Evolutionary conservation across 2,113 vertebrate genomes (phyloP).

Genomic region (Neogale vison): DNA sequence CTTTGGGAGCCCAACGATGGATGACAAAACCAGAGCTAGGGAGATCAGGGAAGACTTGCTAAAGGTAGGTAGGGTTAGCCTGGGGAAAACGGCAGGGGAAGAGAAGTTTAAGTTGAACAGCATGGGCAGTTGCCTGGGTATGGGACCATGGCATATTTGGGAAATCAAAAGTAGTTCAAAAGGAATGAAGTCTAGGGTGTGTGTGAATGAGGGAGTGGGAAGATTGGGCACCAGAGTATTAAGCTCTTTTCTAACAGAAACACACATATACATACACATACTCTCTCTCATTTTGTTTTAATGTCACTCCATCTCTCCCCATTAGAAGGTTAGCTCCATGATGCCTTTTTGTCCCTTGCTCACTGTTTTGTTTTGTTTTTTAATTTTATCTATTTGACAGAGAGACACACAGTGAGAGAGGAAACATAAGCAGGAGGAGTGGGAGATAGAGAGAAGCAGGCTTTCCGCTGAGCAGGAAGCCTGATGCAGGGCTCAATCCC

Average conservation of each 20-base stretch:
- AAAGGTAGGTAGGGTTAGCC: background rate
- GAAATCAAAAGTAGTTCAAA: background rate
- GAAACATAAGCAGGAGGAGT: too few relatives aligned
- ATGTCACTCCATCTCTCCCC: background rate
- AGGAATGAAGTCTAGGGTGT: background rate
- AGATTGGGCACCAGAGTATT: background rate
- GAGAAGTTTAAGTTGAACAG: background rate
- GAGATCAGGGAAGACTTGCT: background rate
- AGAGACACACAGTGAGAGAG: too few relatives aligned
- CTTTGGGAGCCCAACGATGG: background rate
- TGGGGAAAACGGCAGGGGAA: background rate
- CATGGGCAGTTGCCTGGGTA: background rate
- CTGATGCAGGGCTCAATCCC: too few relatives aligned
- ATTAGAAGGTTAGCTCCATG: background rate
- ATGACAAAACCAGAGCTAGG: background rate
- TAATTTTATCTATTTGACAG: too few relatives aligned
- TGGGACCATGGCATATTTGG: background rate
- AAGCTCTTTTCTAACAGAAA: background rate
- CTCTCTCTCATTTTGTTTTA: background rate
- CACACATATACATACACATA: too few relatives aligned
- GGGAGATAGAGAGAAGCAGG: too few relatives aligned
- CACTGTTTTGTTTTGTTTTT: too few relatives aligned
- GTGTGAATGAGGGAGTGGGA: background rate
- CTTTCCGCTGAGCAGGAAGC: too few relatives aligned
- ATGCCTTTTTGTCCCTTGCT: background rate